A percentile compares a stretch with the other conserved stretches of the same genome.
Conservation (phyloP, 2,797 vertebrate species). For the Melopsittacus undulatus region DNA sequence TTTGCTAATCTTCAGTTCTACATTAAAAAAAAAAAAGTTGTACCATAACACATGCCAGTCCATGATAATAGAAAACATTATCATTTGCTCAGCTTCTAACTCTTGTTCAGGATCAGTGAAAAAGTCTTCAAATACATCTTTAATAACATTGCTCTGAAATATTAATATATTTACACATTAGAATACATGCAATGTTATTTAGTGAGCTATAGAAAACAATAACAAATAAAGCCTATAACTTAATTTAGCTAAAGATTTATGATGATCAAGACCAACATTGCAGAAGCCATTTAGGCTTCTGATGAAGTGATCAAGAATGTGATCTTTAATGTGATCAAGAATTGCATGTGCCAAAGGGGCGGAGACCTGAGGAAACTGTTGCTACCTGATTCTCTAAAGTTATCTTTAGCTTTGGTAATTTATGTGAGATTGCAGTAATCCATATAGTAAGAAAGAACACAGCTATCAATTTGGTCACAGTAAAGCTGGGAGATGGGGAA, state of each 20-base stretch:
- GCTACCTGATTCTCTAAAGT: background rate
- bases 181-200: background rate
- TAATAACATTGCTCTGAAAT: conserved; percentile 29
- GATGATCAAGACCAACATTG: background rate
- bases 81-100: background rate
- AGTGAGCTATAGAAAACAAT: background rate
- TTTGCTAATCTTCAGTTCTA: background rate
- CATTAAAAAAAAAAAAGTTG: background rate
- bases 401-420: background rate
- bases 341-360: background rate
- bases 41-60: background rate
- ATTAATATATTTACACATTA: background rate
- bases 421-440: background rate
- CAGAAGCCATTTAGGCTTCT: background rate
- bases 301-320: background rate
- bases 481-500: background rate
- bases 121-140: conserved; percentile 48
- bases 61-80: background rate
- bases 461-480: background rate
- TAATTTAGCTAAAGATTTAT: background rate
- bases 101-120: conserved; percentile 11
- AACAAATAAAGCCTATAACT: background rate
- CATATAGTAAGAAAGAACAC: background rate
- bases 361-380: background rate
- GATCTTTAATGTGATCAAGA: background rate